Evolutionary conservation across 2,113 vertebrate species (phyloP).

Genomic region (Ginglymostoma cirratum): DNA sequence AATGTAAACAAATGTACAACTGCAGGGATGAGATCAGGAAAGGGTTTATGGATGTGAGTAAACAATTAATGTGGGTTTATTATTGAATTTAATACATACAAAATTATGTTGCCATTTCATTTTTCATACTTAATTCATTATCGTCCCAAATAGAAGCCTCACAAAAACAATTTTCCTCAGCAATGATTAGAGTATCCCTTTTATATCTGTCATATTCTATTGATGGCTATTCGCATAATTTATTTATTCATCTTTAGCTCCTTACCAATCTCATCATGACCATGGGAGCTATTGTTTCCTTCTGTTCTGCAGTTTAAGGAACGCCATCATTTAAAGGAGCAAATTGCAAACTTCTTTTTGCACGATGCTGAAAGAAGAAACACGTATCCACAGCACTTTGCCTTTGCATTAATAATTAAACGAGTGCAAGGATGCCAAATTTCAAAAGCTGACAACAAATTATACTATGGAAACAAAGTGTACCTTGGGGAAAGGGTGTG

Average conservation of each 20-base stretch:
- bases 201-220: not conserved
- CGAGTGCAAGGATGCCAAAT: too few species aligned
- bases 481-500: too few species aligned
- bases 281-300: not conserved
- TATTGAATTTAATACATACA: not conserved
- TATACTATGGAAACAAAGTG: too few species aligned
- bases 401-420: too few species aligned
- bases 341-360: not conserved
- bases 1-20: not conserved
- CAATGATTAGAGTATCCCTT: not conserved
- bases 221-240: not conserved
- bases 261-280: not conserved
- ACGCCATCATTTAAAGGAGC: not conserved
- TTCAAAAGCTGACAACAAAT: too few species aligned
- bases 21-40: not conserved
- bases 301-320: not conserved
- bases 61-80: not conserved
- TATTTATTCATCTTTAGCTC: not conserved
- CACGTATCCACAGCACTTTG: too few species aligned
- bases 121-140: not conserved
- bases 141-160: too few species aligned
- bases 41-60: not conserved
- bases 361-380: too few species aligned
- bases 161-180: not conserved
- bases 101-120: not conserved